A percentile compares a stretch with the other conserved stretches of the same genome.
Evolutionary conservation across 2,113 vertebrate genomes (phyloP).

Genomic region (Salvelinus fontinalis): DNA sequence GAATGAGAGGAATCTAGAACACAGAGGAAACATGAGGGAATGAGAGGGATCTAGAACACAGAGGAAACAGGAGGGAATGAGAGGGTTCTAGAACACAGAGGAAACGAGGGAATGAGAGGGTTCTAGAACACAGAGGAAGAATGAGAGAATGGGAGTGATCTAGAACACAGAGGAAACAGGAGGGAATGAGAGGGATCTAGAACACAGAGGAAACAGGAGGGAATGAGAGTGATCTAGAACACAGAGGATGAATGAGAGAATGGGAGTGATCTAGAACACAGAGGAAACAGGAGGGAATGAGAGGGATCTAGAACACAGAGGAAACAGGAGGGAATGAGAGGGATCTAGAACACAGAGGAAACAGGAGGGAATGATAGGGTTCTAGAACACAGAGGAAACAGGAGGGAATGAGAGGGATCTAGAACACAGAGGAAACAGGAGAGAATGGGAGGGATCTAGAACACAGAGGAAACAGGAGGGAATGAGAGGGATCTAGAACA

Average conservation of each 20-base stretch:
- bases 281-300: background rate
- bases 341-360: background rate
- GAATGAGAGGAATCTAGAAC: background rate
- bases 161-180: no score
- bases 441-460: background rate
- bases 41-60: background rate
- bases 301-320: background rate
- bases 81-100: background rate
- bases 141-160: background rate
- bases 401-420: background rate
- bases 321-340: background rate
- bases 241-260: background rate
- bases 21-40: background rate
- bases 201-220: background rate
- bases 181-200: background rate
- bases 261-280: background rate
- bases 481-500: background rate
- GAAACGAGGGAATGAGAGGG: background rate
- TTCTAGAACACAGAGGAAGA: background rate
- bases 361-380: background rate
- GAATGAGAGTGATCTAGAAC: background rate
- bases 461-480: background rate
- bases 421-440: background rate
- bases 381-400: background rate
- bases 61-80: background rate